phyloP scores from a whole-genome alignment of 2,797 vertebrate genomes.

The Rhyacichthys aspro region DNA sequence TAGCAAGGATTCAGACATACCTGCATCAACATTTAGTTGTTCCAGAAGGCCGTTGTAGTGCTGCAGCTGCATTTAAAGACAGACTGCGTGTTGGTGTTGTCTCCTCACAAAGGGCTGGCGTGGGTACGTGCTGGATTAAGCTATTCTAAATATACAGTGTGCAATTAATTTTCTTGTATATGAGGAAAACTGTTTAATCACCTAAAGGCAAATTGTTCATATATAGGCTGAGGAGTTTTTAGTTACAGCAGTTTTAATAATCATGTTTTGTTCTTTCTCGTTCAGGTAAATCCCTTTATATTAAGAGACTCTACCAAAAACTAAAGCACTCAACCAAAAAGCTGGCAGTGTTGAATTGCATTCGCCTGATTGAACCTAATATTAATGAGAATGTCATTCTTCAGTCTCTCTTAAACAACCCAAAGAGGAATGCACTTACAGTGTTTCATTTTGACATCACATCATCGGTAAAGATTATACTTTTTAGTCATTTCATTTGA shows the following conservation, averaged over 20 bases:
- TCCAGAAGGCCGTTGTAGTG: constrained; percentile 63
- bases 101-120: constrained; percentile 89
- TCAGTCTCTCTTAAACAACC: constrained; percentile 74
- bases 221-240: too few species aligned
- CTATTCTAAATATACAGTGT: neutral
- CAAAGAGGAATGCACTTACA: constrained; percentile 69
- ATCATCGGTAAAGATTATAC: constrained; percentile 84
- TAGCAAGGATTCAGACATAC: constrained; percentile 81
- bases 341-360: constrained; percentile 76
- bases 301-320: constrained; percentile 83
- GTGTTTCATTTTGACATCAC: constrained; percentile 95
- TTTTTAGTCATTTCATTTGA: neutral
- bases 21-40: constrained; percentile 85
- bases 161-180: too few species aligned
- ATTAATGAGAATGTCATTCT: constrained; percentile 89
- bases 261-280: neutral
- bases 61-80: constrained; percentile 85
- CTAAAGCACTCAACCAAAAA: constrained; percentile 65
- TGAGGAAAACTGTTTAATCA: neutral
- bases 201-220: too few species aligned
- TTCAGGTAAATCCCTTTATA: constrained; percentile 93
- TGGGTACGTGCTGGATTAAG: constrained; percentile 80
- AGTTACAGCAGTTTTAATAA: neutral
- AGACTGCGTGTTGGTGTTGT: constrained; percentile 86
- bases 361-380: constrained; percentile 85